Percentiles rank a stretch among this genome's conserved stretches.
phyloP scores from a whole-genome alignment of 2,888 invertebrate genomes.

The Cremastinae sp. region DNA sequence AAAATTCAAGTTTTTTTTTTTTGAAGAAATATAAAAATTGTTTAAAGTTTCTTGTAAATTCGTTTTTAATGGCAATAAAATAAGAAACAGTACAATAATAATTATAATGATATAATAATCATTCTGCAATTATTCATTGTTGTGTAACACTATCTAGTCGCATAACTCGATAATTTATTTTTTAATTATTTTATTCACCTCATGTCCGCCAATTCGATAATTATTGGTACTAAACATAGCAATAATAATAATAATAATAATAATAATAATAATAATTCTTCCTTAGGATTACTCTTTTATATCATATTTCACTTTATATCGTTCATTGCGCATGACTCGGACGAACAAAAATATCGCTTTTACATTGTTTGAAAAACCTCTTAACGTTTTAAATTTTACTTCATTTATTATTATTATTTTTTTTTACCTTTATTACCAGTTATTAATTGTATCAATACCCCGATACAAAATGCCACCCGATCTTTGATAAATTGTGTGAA shows the following conservation, averaged over 20 bases:
- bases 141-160: slow-evolving; percentile 75
- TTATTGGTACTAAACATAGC: slow-evolving; percentile 66
- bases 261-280: slow-evolving; percentile 75
- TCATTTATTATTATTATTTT: slow-evolving; percentile 41
- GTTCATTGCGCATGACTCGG: slow-evolving; percentile 74
- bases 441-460: slow-evolving; percentile 68
- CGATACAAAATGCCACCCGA: slow-evolving; percentile 71
- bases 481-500: slow-evolving; percentile 51
- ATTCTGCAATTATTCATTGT: slow-evolving; percentile 76
- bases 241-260: slow-evolving; percentile 71
- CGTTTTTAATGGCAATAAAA: slow-evolving; percentile 80
- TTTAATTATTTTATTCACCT: slow-evolving; percentile 67
- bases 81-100: slow-evolving; percentile 79
- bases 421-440: slow-evolving; percentile 53
- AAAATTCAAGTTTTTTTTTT: no score
- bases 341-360: slow-evolving; percentile 78
- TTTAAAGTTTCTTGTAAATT: slow-evolving; percentile 65
- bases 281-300: slow-evolving; percentile 71
- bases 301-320: slow-evolving; percentile 70
- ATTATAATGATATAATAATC: slow-evolving; percentile 72
- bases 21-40: slow-evolving; percentile 8
- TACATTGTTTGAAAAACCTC: slow-evolving; percentile 75
- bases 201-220: slow-evolving; percentile 76
- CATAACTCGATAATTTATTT: slow-evolving; percentile 62
- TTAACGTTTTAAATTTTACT: slow-evolving; percentile 66